These are phyloP conservation scores for Patiria miniata DNA, from an alignment of 35 echinoderm and acorn worm species.

Conservation along the genomic window DNA sequence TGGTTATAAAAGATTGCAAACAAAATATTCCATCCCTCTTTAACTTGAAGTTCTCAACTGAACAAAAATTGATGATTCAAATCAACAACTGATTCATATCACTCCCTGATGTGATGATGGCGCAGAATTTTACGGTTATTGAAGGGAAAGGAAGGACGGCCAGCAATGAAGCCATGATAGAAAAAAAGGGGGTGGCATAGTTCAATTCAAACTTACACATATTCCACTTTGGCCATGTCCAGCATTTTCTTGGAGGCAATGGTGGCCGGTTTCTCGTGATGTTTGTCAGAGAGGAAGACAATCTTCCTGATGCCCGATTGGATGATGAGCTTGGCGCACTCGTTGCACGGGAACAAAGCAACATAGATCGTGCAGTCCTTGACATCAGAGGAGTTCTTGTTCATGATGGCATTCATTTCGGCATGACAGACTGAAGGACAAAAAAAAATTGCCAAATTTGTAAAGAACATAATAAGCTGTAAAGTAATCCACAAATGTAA, in stretches of 20 bases:
- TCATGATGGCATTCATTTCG: conserved; percentile 94
- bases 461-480: neutral
- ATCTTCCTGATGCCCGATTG: conserved; percentile 84
- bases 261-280: conserved; percentile 72
- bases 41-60: no score
- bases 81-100: no score
- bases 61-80: no score
- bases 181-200: no score
- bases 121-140: no score
- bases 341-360: conserved; percentile 93
- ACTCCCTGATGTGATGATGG: no score
- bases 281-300: conserved; percentile 83
- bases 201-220: conserved; percentile 39
- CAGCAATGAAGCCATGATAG: no score
- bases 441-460: neutral
- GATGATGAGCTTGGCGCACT: conserved; percentile 97
- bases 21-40: no score
- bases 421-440: conserved; percentile 68
- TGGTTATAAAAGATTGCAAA: no score
- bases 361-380: conserved; percentile 94
- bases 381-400: conserved; percentile 87
- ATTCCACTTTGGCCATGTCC: conserved; percentile 65
- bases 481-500: no score
- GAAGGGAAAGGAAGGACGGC: no score
- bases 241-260: conserved; percentile 77